Conservation (phyloP, 2,113 vertebrate species). For the Romanogobio albipinnatus region DNA sequence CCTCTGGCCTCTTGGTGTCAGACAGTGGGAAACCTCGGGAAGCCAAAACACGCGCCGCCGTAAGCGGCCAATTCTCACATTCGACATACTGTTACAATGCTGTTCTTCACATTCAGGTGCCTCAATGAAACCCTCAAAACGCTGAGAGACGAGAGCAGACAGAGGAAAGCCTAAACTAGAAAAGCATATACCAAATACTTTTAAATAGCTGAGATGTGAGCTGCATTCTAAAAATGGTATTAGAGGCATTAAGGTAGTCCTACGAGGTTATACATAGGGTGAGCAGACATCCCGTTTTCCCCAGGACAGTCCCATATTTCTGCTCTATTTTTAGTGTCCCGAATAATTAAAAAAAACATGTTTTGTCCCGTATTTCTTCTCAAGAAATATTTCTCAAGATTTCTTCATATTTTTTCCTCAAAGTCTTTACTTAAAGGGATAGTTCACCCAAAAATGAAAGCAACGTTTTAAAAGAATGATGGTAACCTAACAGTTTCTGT, state of each 20-base stretch:
- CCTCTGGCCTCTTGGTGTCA: constrained; percentile 26
- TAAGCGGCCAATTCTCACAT: constrained; percentile 45
- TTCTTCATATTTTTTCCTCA: too few species aligned
- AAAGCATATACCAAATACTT: not conserved
- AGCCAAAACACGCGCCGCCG: constrained; percentile 19
- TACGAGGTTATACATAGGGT: not conserved
- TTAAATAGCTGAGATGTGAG: not conserved
- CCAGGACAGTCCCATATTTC: too few species aligned
- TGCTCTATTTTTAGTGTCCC: too few species aligned
- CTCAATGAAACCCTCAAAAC: constrained; percentile 32
- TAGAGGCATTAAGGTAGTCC: not conserved
- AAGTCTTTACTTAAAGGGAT: not conserved
- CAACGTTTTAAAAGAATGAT: too few species aligned
- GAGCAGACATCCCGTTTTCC: too few species aligned
- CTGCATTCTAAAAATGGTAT: not conserved
- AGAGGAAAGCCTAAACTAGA: not conserved
- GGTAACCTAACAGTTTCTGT: too few species aligned
- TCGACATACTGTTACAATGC: constrained; percentile 32
- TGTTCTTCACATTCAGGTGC: constrained; percentile 32
- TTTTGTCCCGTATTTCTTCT: too few species aligned
- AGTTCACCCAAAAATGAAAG: too few species aligned
- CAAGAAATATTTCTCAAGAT: too few species aligned
- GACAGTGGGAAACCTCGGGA: constrained; percentile 33
- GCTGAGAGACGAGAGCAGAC: not conserved
- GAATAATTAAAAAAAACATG: too few species aligned